Conservation (phyloP, 2,888 invertebrate species). For the Pseudeuparius sepicola region DNA sequence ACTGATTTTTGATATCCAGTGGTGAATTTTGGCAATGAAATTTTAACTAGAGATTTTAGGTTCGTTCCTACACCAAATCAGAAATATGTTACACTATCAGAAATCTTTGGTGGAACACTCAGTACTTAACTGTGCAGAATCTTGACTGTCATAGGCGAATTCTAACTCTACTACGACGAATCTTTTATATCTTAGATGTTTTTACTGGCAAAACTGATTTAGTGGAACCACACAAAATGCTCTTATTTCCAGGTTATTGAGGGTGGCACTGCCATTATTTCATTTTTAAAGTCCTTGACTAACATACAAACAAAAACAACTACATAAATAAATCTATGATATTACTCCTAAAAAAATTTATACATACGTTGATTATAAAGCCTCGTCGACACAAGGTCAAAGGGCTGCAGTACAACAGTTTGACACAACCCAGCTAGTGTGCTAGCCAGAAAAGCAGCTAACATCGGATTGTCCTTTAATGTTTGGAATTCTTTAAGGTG, state of each 20-base stretch:
- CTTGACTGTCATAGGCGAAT: neutral
- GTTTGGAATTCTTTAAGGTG: constrained; percentile 34
- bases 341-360: neutral
- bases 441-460: constrained; percentile 56
- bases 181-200: too few species aligned
- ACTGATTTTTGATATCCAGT: too few species aligned
- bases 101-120: too few species aligned
- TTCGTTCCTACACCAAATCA: constrained; percentile 1
- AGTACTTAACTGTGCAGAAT: constrained; percentile 13
- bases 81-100: too few species aligned
- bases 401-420: constrained; percentile 69
- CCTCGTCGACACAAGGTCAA: constrained; percentile 82
- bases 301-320: neutral
- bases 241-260: too few species aligned
- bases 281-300: too few species aligned
- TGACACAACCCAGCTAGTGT: constrained; percentile 68
- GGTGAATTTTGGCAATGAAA: too few species aligned
- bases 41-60: too few species aligned
- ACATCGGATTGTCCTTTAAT: constrained; percentile 40
- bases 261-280: too few species aligned
- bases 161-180: too few species aligned
- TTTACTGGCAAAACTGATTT: too few species aligned
- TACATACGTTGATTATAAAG: constrained; percentile 74
- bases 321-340: constrained; percentile 3
- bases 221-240: too few species aligned